phyloP scores from a whole-genome alignment of 2,888 invertebrate genomes.

The Coleophora deauratella region DNA sequence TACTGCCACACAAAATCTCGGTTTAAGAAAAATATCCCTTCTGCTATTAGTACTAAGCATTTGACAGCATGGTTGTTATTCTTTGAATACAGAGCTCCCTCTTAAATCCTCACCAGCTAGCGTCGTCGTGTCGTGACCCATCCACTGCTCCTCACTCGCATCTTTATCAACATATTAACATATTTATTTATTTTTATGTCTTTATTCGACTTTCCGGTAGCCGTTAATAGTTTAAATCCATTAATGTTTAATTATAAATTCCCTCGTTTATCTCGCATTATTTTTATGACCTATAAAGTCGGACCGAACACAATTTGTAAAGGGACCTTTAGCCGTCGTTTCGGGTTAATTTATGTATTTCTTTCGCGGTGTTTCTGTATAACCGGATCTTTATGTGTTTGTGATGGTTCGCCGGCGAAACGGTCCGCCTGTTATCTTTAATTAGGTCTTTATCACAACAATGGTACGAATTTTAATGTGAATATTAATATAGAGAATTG shows the following conservation, averaged over 20 bases:
- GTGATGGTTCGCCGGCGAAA: neutral
- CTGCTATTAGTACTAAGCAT: too few relatives aligned
- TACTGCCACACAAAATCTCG: too few relatives aligned
- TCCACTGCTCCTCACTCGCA: constrained; percentile 26
- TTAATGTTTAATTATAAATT: constrained; percentile 69
- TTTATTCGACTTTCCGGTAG: constrained; percentile 70
- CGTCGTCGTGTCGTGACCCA: constrained; percentile 33
- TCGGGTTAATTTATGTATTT: constrained; percentile 43
- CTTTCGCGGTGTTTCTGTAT: constrained; percentile 21
- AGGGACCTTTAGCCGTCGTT: constrained; percentile 40
- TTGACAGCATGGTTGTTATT: too few relatives aligned
- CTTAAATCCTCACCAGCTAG: constrained; percentile 37
- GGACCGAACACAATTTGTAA: constrained; percentile 62
- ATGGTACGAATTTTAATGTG: too few relatives aligned
- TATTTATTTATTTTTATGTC: constrained; percentile 72
- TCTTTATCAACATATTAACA: constrained; percentile 61
- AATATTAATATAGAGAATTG: too few relatives aligned
- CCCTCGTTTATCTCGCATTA: constrained; percentile 60
- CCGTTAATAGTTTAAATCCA: constrained; percentile 67
- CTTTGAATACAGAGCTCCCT: constrained; percentile 23
- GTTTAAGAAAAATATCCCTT: too few relatives aligned
- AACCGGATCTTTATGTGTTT: constrained; percentile 17
- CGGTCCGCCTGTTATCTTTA: too few relatives aligned
- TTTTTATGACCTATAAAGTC: constrained; percentile 62
- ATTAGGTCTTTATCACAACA: too few relatives aligned